Evolutionary conservation across 2,888 invertebrate genomes (phyloP).

Genomic region (Nemoura dubitans): DNA sequence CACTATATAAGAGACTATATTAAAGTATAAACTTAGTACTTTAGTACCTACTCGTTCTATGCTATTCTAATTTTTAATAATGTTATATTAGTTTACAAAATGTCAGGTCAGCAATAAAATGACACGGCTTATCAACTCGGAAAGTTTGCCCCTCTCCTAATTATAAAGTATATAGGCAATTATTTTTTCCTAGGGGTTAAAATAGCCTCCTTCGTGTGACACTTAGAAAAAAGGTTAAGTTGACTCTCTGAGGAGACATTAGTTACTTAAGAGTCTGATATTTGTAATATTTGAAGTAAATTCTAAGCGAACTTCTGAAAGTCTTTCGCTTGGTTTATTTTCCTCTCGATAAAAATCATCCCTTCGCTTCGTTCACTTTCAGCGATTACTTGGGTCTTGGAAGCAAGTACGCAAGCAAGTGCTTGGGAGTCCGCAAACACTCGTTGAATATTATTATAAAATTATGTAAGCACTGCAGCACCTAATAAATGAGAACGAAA

Average conservation of each 20-base stretch:
- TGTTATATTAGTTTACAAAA: conserved; percentile 59
- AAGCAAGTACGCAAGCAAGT: too few relatives aligned
- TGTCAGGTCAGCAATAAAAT: conserved; percentile 67
- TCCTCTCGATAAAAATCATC: conserved; percentile 2
- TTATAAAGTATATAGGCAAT: conserved; percentile 35
- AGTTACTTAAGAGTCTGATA: conserved; percentile 25
- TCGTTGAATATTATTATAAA: too few relatives aligned
- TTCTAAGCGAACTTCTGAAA: not conserved
- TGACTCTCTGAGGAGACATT: conserved; percentile 56
- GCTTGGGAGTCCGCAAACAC: too few relatives aligned
- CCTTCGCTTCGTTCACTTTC: not conserved
- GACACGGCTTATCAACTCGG: conserved; percentile 62
- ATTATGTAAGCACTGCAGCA: too few relatives aligned
- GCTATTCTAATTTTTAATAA: conserved; percentile 17
- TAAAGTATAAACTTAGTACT: too few relatives aligned
- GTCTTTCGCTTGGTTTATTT: not conserved
- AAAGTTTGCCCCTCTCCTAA: conserved; percentile 39
- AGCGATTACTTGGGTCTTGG: not conserved
- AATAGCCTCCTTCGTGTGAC: conserved; percentile 33
- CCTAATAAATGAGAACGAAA: too few relatives aligned
- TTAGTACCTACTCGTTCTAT: too few relatives aligned
- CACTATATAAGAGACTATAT: too few relatives aligned
- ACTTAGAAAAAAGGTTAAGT: conserved; percentile 56
- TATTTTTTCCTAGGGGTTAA: conserved; percentile 32
- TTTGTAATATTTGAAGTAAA: conserved; percentile 21